Evolutionary conservation across 92 coral and sea anemone genomes (phyloP), one percentile per base, ranked within the genome.

Genomic region (Epizoanthus scotinus): DNA sequence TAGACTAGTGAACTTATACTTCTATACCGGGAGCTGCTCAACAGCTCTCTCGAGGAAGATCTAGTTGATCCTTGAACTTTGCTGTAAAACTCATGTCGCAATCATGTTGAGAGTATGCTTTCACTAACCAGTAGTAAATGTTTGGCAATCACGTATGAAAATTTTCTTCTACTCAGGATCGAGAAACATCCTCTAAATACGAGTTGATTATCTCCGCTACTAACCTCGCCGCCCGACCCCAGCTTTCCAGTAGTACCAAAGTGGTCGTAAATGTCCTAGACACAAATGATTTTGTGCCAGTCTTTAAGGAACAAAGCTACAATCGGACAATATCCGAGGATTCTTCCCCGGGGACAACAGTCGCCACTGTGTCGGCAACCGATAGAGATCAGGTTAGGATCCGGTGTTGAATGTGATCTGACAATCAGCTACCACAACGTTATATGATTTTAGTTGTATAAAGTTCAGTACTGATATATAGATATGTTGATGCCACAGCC

Each of bases 211-310:
- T 95, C 14, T 53, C 90, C 13, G 98, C 93, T 59, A 85, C 92
- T 22, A 95, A 95, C 86, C 83, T 77, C 2, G 95, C 83, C 31
- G 67, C 98, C 81, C 83, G 83, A 21, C 98, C 98, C 25, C 75
- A 73, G 27, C 94, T 89, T 59, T 55, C 87, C 70, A 89, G 92
- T 24, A 91, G 73, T 60, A 90, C 90, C 36, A 88, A 79, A 24
- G 94, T 93, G 54, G 75, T 72, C 36, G 86, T 95, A 17, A 61
- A 81, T 67, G 84, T 95, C 64, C 86, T 88, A 86, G 98, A 95
- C 85, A 60, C 86, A 68, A 95, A 95, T 70, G 98, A 95, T 65
- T 87, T 90, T 62, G 85, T 82, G 12, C 98, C 98, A 59, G 89
- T 70, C 50, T 95, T 95, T 70, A 85, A 57, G 28, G 63, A 84